Percentiles rank a stretch among this genome's conserved stretches.
These are phyloP conservation scores for Saccostrea glomerata DNA, from an alignment of 1,140 invertebrate species.

Conservation along the genomic window DNA sequence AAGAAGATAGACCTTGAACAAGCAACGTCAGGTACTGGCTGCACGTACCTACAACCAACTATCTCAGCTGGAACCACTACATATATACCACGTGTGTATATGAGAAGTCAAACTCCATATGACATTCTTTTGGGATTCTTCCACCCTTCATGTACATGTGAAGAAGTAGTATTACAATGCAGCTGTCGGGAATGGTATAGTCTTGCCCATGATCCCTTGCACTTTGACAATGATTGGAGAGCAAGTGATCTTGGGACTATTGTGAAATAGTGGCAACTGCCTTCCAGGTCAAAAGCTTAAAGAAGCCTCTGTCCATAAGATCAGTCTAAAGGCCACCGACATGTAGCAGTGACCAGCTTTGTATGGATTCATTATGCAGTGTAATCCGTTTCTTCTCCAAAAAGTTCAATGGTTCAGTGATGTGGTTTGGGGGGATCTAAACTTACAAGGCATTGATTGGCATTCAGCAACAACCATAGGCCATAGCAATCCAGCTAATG, in stretches of 20 bases:
- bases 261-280: not conserved
- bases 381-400: not conserved
- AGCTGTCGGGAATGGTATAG: too few relatives aligned
- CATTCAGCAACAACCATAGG: not conserved
- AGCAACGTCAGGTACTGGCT: too few relatives aligned
- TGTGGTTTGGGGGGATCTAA: not conserved
- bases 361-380: not conserved
- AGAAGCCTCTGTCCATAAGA: not conserved
- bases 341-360: constrained; percentile 4
- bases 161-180: too few relatives aligned
- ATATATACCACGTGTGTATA: too few relatives aligned
- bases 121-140: too few relatives aligned
- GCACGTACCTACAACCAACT: too few relatives aligned
- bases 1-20: too few relatives aligned
- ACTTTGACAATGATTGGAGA: too few relatives aligned
- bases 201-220: too few relatives aligned
- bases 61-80: too few relatives aligned
- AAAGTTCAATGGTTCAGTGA: not conserved
- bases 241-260: not conserved
- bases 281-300: not conserved
- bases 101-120: too few relatives aligned
- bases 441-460: not conserved
- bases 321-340: constrained; percentile 11
- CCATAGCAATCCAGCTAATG: not conserved
- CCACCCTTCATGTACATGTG: too few relatives aligned